phyloP scores from a whole-genome alignment of 1,140 invertebrate species.

The Trichonephila clavata region DNA sequence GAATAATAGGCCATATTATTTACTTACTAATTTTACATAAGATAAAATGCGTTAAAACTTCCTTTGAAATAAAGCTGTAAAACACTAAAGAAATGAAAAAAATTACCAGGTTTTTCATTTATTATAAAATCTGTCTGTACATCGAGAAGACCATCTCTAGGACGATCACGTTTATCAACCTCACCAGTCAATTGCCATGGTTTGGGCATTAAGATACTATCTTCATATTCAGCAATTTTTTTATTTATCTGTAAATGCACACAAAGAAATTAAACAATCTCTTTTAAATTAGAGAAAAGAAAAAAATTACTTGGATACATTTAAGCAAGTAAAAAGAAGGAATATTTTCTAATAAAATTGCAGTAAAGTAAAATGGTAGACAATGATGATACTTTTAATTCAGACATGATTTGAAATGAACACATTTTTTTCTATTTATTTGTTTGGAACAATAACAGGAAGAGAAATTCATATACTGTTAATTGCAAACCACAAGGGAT shows the following conservation, averaged over 20 bases:
- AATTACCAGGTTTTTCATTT: constrained; percentile 86
- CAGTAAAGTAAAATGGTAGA: no score
- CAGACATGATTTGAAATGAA: no score
- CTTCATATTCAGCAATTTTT: constrained; percentile 90
- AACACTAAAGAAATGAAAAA: background rate
- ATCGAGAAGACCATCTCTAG: constrained; percentile 95
- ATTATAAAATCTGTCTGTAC: constrained; percentile 95
- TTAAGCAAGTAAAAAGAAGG: no score
- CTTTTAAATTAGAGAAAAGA: background rate
- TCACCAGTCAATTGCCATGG: constrained; percentile 97
- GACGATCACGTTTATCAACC: constrained; percentile 88
- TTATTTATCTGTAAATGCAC: constrained; percentile 79
- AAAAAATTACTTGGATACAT: background rate
- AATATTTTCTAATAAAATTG: no score
- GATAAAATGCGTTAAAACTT: no score
- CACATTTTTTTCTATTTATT: no score
- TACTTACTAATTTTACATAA: no score
- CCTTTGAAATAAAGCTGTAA: background rate
- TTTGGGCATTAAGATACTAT: constrained; percentile 89
- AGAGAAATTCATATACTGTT: no score
- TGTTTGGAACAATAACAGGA: no score
- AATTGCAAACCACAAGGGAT: no score
- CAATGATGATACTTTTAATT: no score
- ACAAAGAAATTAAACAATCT: background rate
- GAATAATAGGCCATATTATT: no score